Conservation (phyloP, 2,797 vertebrate species). For the Lophius americanus region DNA sequence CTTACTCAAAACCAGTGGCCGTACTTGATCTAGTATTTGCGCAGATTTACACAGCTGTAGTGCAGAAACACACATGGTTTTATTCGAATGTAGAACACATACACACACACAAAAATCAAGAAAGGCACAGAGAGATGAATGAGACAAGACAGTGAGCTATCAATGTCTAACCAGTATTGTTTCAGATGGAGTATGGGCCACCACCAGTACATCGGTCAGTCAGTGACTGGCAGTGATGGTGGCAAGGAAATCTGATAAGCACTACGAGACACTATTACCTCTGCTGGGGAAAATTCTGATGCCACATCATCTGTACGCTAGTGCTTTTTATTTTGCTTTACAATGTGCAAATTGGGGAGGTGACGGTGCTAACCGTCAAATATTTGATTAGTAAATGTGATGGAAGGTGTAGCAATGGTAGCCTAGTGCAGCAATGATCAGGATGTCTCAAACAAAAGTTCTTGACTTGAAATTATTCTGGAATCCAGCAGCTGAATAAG, state of each 20-base stretch:
- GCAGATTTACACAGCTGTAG: constrained; percentile 38
- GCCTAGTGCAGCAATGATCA: constrained; percentile 24
- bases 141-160: constrained; percentile 36
- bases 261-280: constrained; percentile 51
- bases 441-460: constrained; percentile 52
- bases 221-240: constrained; percentile 10
- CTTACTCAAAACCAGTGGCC: constrained; percentile 57
- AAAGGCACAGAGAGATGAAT: constrained; percentile 21
- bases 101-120: constrained; percentile 31
- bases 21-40: constrained; percentile 57
- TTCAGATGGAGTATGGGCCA: constrained; percentile 36
- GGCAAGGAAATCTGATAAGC: constrained; percentile 61
- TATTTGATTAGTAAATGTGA: constrained; percentile 19
- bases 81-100: constrained; percentile 36
- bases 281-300: background rate
- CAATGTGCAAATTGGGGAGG: too few relatives aligned
- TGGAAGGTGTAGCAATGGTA: constrained; percentile 17
- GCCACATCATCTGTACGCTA: too few relatives aligned
- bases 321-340: too few relatives aligned
- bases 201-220: constrained; percentile 17
- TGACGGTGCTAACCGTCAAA: constrained; percentile 6
- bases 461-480: constrained; percentile 27
- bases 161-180: constrained; percentile 57
- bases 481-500: constrained; percentile 31
- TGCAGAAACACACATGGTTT: constrained; percentile 28